phyloP scores from a whole-genome alignment of 2,113 vertebrate genomes.

The Axis porcinus region DNA sequence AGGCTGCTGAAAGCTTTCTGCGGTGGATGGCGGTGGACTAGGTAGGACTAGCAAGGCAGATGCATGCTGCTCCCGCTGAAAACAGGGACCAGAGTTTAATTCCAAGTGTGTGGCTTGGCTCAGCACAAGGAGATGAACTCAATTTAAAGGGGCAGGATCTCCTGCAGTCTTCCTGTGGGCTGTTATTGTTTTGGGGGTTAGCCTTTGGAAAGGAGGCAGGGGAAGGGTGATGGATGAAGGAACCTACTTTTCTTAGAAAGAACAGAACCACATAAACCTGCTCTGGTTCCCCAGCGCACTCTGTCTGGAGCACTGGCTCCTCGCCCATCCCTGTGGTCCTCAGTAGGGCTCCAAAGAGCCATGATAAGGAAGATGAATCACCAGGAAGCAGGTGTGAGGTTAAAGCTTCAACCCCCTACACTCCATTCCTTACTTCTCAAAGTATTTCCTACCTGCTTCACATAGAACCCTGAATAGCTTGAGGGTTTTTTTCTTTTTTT shows the following conservation, averaged over 20 bases:
- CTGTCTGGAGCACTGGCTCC: background rate
- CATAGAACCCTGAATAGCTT: background rate
- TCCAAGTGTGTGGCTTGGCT: background rate
- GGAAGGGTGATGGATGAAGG: background rate
- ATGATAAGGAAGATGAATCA: background rate
- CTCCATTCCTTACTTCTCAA: background rate
- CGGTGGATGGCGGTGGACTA: accelerated
- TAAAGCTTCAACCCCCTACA: background rate
- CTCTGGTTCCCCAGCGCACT: background rate
- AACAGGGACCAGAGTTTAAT: background rate
- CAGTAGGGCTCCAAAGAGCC: background rate
- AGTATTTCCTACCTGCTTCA: background rate
- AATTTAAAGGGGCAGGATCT: background rate
- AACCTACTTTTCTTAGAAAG: background rate
- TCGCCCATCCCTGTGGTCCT: background rate
- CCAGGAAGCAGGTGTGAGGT: background rate
- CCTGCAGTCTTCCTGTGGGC: background rate
- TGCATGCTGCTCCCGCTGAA: background rate
- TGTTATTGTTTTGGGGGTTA: background rate
- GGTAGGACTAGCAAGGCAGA: background rate
- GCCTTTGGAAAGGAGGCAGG: background rate
- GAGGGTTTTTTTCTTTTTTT: background rate
- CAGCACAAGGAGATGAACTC: background rate
- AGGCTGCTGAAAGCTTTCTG: background rate
- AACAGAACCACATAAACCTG: background rate